Evolutionary conservation across 2,888 invertebrate genomes (phyloP), one percentile per base, ranked within the genome.

Genomic region (Catonia carolina): DNA sequence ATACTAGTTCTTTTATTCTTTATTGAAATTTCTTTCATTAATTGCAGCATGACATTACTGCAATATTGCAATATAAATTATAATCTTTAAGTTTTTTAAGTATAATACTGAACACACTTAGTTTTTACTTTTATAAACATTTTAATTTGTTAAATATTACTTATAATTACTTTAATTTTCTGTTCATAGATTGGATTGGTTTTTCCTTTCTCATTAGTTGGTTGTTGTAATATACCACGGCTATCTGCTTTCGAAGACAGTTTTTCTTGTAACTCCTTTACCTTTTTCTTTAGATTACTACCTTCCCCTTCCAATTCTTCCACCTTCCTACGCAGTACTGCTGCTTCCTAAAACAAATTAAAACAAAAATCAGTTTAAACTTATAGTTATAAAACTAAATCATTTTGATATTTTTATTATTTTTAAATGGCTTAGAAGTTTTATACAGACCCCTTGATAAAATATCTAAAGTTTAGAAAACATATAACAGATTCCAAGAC

Each of bases 271-370:
- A 91, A 74, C 63, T 89, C 89, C 65, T 84, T 84, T 7, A 87
- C 78, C 75, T 89, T 86, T 65, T 82, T 82, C 69, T 83, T 85
- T 12, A 84, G 72, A 47, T 81, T 80, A 58, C 85, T 83, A 68
- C 85, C 87, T 68, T 91, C 89, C 62, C 80, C 81, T 74, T 93
- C 91, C 62, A 89, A 74, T 65, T 89, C 89, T 71, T 89, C 89
- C 56, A 90, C 84, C 74, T 92, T 93, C 63, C 86, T 80, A 39
- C 89, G 79, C 61, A 93, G 74, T 58, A 90, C 86, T 18, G 85
- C 81, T 56, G 90, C 84, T 77, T 95, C 94, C 79, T 86, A 31
- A 62, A 62, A 20, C 51, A 47, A 54, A 47, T 23, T 23, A 42
- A 53, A 23, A 51, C 39, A 27, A 23, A 31, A 53, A 7, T 17